phyloP scores from a whole-genome alignment of 2,888 invertebrate species.

The Thumatha senex region DNA sequence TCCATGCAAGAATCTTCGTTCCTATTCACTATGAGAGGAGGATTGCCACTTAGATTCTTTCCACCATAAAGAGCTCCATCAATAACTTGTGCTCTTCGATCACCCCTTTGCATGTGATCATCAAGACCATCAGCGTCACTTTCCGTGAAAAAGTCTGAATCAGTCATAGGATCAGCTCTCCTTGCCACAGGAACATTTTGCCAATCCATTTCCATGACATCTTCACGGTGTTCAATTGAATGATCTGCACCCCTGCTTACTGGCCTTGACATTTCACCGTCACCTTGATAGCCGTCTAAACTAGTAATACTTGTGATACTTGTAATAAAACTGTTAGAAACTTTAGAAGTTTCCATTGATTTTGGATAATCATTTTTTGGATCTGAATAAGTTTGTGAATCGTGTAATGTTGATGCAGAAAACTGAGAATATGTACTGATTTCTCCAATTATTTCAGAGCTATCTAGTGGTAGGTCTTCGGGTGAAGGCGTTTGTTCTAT shows the following conservation, averaged over 20 bases:
- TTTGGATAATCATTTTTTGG: slow-evolving; percentile 85
- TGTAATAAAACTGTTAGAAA: slow-evolving; percentile 90
- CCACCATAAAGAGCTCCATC: slow-evolving; percentile 95
- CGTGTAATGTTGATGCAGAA: slow-evolving; percentile 75
- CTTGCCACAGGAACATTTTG: slow-evolving; percentile 85
- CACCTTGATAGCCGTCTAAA: slow-evolving; percentile 96
- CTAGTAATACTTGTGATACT: slow-evolving; percentile 96
- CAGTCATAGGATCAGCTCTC: slow-evolving; percentile 93
- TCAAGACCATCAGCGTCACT: slow-evolving; percentile 94
- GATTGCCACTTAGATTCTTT: slow-evolving; percentile 80
- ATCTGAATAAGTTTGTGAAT: slow-evolving; percentile 82
- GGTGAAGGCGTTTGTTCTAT: slow-evolving; percentile 93
- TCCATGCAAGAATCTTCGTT: slow-evolving; percentile 93
- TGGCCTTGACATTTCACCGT: slow-evolving; percentile 94
- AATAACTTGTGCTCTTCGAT: slow-evolving; percentile 92
- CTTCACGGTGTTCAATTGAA: slow-evolving; percentile 83
- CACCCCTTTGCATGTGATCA: slow-evolving; percentile 87
- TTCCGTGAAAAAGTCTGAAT: slow-evolving; percentile 95
- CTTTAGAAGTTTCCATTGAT: slow-evolving; percentile 85
- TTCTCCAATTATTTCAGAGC: slow-evolving; percentile 85
- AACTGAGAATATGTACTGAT: slow-evolving; percentile 81
- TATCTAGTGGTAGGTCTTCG: slow-evolving; percentile 92
- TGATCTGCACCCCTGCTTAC: slow-evolving; percentile 92
- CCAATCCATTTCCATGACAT: slow-evolving; percentile 81
- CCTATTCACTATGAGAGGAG: slow-evolving; percentile 80